Base-by-base conservation (phyloP, 30 jellyfish, hydroid and myxozoan genomes). In the Chrysaora quinquecirrha region DNA sequence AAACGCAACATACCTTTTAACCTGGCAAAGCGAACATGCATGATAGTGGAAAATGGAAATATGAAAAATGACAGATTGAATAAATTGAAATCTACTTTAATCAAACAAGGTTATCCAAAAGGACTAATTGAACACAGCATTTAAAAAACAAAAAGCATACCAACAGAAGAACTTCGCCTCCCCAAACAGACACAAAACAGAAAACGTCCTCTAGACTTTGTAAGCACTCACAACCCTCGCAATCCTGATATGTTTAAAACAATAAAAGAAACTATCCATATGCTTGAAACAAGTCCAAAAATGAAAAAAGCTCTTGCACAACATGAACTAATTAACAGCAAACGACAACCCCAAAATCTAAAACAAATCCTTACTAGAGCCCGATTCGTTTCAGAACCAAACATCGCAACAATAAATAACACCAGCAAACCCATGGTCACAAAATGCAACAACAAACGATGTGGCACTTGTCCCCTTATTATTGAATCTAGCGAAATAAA, bases 1-100 rank as follows among this genome's bases (percentile, higher is more conserved):
- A 68, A 68, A 68, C 63, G 65, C 3, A 68, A 68, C 72, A 73
- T 73, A 1, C 73, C 85, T 12, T 73, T 73, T 20, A 73, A 73
- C 29, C 52, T 73, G 72, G n/a, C n/a, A n/a, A n/a, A n/a, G n/a
- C n/a, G n/a, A n/a, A n/a, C n/a, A n/a, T n/a, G n/a, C n/a, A n/a
- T 22, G 9, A 43, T 43, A 43, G 58, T 43, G 58, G 58, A 43
- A 43, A 16, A 43, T 9, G 16, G 16, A 9, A 43, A 43, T 6
- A 6, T 16, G 16, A 43, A 16, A 43, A 16, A 43, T 43, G 58
- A 43, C 58, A 43, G 16, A 43, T 16, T 43, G 9, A 16, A 16
- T 43, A 43, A 43, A 6, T 43, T 43, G 58, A 43, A 43, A 43
- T 6, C 16, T 16, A 16, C 16, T 43, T 43, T 43, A 43, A 6